A percentile compares a stretch with the other conserved stretches of the same genome.
Conservation (phyloP, 2,888 invertebrate species). For the Ethmia dodecea region DNA sequence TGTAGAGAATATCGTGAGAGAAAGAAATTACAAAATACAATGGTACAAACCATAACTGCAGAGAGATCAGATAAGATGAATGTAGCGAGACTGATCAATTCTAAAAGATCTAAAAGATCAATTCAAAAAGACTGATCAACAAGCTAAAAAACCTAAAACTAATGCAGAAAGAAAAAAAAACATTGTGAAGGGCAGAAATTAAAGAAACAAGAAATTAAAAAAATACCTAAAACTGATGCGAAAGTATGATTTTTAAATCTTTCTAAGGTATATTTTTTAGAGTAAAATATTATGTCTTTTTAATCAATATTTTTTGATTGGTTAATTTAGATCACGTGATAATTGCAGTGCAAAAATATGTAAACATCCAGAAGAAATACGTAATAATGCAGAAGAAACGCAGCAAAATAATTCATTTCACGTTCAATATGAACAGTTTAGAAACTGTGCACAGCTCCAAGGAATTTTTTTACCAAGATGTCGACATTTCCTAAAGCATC, state of each 20-base stretch:
- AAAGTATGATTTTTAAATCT: conserved; percentile 14
- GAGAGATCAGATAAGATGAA: conserved; percentile 26
- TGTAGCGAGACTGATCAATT: conserved; percentile 24
- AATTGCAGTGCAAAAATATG: conserved; percentile 17
- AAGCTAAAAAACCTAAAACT: conserved; percentile 26
- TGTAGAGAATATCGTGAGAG: conserved; percentile 30
- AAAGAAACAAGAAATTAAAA: conserved; percentile 23
- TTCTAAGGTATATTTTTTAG: conserved; percentile 20
- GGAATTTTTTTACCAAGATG: conserved; percentile 4
- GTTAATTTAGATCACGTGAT: conserved; percentile 18
- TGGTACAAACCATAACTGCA: conserved; percentile 27
- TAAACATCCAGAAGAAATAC: conserved; percentile 14
- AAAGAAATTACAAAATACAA: conserved; percentile 27
- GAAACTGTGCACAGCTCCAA: conserved; percentile 6
- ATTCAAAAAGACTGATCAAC: too few species aligned
- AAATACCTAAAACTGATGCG: conserved; percentile 23
- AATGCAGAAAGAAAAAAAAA: conserved; percentile 26
- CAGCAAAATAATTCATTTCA: conserved; percentile 12
- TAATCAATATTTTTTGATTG: conserved; percentile 21
- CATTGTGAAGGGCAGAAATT: conserved; percentile 24
- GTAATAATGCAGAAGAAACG: conserved; percentile 10
- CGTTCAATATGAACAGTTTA: conserved; percentile 12
- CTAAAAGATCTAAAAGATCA: too few species aligned
- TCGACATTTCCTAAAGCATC: conserved; percentile 18
- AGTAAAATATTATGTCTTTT: conserved; percentile 20